Evolutionary conservation across 2,113 vertebrate genomes (phyloP).

Genomic region (Hipposideros armiger): DNA sequence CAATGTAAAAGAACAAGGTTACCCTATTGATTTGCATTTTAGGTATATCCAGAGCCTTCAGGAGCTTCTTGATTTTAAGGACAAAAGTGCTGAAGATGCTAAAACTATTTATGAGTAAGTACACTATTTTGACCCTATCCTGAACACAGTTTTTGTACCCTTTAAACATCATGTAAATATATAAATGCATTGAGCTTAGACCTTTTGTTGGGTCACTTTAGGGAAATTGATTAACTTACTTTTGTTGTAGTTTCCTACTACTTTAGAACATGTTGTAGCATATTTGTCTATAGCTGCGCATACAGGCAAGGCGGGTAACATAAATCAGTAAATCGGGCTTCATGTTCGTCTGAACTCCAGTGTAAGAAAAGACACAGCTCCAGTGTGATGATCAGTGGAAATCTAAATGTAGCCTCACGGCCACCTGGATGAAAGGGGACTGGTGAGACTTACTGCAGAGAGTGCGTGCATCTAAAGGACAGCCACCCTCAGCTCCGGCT

Average conservation of each 20-base stretch:
- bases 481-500: neutral
- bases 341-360: neutral
- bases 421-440: neutral
- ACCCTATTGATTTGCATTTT: slow-evolving; percentile 69
- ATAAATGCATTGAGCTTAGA: neutral
- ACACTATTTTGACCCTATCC: slow-evolving; percentile 70
- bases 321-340: neutral
- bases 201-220: neutral
- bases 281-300: neutral
- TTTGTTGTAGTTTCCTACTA: neutral
- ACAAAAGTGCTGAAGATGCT: slow-evolving; percentile 93
- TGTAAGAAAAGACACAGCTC: neutral
- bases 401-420: neutral
- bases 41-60: slow-evolving; percentile 97
- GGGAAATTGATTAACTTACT: slow-evolving; percentile 12
- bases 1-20: slow-evolving; percentile 9
- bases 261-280: neutral
- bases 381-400: neutral
- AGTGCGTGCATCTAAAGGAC: neutral
- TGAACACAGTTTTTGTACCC: slow-evolving; percentile 16
- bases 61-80: slow-evolving; percentile 96
- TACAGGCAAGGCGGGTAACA: neutral
- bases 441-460: neutral
- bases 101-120: slow-evolving; percentile 92
- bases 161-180: slow-evolving; percentile 10